A percentile compares a stretch with the other conserved stretches of the same genome.
These are phyloP conservation scores for Climacteris rufus DNA, from an alignment of 2,113 vertebrate species.

Conservation along the genomic window DNA sequence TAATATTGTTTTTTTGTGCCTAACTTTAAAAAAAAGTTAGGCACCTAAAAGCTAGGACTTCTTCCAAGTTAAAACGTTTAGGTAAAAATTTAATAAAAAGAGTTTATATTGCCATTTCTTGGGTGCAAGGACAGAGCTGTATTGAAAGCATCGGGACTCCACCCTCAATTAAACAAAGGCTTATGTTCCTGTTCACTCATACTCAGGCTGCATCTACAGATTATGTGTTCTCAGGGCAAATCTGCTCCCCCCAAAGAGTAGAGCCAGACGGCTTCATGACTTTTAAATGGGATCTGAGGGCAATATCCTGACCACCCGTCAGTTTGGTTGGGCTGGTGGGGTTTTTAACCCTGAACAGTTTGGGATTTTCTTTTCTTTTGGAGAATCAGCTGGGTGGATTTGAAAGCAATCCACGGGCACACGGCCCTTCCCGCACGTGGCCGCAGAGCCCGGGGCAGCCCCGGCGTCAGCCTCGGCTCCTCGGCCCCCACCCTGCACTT, in stretches of 20 bases:
- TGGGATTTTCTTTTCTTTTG: not conserved
- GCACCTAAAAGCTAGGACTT: not conserved
- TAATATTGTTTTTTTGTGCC: not conserved
- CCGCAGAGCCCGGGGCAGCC: not conserved
- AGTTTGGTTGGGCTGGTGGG: too few species aligned
- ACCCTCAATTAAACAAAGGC: not conserved
- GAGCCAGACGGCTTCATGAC: not conserved
- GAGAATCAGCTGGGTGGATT: not conserved
- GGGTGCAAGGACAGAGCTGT: not conserved
- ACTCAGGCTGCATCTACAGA: not conserved
- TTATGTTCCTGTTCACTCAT: not conserved
- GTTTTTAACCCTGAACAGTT: not conserved
- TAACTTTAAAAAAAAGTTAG: not conserved
- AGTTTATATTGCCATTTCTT: not conserved
- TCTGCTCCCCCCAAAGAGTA: not conserved
- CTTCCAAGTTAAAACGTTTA: not conserved
- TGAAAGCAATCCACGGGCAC: not conserved
- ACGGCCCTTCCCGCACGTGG: not conserved
- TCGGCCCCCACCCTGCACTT: not conserved
- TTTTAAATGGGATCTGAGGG: not conserved
- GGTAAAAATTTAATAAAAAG: not conserved
- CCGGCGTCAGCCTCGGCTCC: constrained; percentile 12
- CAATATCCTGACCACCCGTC: not conserved
- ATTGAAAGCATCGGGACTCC: not conserved
- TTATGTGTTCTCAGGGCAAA: not conserved